phyloP scores from a whole-genome alignment of 2,113 vertebrate genomes.

The Lagopus muta region DNA sequence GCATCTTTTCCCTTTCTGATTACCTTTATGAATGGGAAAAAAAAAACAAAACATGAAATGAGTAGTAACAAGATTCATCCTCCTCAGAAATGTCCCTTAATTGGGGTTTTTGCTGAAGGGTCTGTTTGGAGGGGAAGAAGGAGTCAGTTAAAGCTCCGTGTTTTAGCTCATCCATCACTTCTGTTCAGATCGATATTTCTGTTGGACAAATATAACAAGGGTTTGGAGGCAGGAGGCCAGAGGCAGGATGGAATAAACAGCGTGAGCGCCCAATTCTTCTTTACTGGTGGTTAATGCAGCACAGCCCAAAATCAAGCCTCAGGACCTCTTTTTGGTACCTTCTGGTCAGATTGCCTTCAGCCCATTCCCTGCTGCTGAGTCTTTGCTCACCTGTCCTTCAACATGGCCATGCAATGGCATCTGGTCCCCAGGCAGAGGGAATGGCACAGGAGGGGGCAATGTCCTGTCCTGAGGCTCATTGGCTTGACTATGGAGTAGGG shows the following conservation, averaged over 20 bases:
- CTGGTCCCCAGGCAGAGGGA: neutral
- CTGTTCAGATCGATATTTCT: neutral
- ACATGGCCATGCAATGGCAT: rapidly evolving
- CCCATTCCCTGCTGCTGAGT: neutral
- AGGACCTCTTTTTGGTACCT: neutral
- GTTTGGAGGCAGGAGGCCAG: neutral
- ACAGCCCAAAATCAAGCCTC: neutral
- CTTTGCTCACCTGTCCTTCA: neutral
- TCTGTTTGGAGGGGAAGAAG: neutral
- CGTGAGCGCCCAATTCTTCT: neutral
- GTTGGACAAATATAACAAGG: conserved; percentile 19
- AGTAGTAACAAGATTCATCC: neutral
- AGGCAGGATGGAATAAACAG: neutral
- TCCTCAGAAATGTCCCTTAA: neutral
- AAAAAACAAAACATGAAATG: neutral
- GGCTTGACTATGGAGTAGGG: neutral
- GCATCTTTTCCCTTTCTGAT: neutral
- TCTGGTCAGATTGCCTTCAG: neutral
- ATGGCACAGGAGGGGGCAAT: neutral
- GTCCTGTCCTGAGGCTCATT: neutral
- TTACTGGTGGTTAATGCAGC: neutral
- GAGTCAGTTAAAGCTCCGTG: neutral
- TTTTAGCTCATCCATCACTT: conserved; percentile 24
- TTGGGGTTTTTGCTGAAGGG: neutral
- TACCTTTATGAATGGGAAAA: neutral